Base-by-base conservation (phyloP, 2,888 invertebrate genomes). In the Eutolmus rufibarbis region DNA sequence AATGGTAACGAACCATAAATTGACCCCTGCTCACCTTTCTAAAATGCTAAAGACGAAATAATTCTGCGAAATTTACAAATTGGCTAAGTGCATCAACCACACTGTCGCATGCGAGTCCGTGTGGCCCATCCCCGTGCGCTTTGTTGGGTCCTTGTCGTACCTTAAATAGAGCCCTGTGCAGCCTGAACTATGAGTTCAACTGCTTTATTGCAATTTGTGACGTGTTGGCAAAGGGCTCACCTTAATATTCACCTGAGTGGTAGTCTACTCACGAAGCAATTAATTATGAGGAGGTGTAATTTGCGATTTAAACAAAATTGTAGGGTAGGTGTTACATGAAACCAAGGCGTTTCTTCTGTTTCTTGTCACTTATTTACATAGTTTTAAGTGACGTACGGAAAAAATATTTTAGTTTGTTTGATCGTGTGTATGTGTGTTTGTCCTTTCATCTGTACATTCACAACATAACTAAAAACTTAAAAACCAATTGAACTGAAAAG, bases 1-100 rank as follows among this genome's bases (percentile, higher is more conserved):
- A 78, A 43, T 23, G 78, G 37, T 43, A 78, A 78, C 78, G 78
- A 78, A 78, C 23, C 78, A 78, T 40, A 78, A 40, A 40, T 43
- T 78, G 37, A 78, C 78, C 40, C 19, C 23, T 66, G 66, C 66
- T 66, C 66, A 66, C 12, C 66, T 66, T 66, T 66, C 28, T 12
- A 66, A 66, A 66, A 66, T 66, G 28, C 66, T 66, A 66, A 66
- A 66, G 66, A 66, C 66, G 66, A 66, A 51, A 66, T 28, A 66
- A 28, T 66, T 66, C 28, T 66, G 28, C 66, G 12, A 66, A 23
- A 66, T 66, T 23, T 66, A 66, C 66, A 66, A 66, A 66, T 66
- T 66, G 23, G 66, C 28, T 66, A 66, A 66, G 28, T 66, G 66
- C 66, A 66, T 66, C 66, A 66, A 28, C 66, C 66, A 28, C 28